Conservation (phyloP, 1,140 invertebrate genomes). For the Trichogramma pretiosum region DNA sequence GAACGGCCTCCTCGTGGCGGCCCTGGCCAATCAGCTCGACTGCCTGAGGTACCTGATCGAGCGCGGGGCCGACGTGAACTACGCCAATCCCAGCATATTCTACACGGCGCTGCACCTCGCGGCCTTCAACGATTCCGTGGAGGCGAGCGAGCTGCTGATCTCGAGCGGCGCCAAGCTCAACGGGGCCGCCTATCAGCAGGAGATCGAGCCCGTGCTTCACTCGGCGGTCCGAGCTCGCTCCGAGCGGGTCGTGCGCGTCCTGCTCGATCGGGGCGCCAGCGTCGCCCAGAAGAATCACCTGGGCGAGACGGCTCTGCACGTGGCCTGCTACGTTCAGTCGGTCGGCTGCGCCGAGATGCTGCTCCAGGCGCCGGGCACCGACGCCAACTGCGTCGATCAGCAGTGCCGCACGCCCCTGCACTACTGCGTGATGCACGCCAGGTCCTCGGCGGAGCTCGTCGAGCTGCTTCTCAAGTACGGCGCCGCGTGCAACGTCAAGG, state of each 20-base stretch:
- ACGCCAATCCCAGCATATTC: constrained; percentile 39
- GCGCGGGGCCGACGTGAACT: constrained; percentile 33
- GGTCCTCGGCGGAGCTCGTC: constrained; percentile 46
- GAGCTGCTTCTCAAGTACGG: constrained; percentile 49
- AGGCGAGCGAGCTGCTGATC: constrained; percentile 45
- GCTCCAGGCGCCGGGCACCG: constrained; percentile 44
- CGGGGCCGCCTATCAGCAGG: constrained; percentile 18
- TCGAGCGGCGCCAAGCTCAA: constrained; percentile 43
- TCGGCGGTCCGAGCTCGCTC: constrained; percentile 49
- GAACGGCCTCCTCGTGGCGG: constrained; percentile 32
- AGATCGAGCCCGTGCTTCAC: constrained; percentile 47
- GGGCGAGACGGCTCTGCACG: constrained; percentile 52
- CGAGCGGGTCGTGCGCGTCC: constrained; percentile 48
- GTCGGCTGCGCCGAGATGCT: constrained; percentile 48
- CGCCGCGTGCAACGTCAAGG: constrained; percentile 48
- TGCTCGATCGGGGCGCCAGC: constrained; percentile 54
- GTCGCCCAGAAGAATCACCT: constrained; percentile 47
- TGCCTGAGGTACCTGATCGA: constrained; percentile 38
- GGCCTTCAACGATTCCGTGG: constrained; percentile 46
- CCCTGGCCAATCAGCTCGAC: constrained; percentile 29
- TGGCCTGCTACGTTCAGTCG: constrained; percentile 53
- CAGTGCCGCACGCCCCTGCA: constrained; percentile 52
- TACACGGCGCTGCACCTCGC: constrained; percentile 54
- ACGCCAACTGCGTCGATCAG: constrained; percentile 50
- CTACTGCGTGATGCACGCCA: constrained; percentile 49